Conservation (phyloP, 2,888 invertebrate species). For the Harmothoe impar region DNA sequence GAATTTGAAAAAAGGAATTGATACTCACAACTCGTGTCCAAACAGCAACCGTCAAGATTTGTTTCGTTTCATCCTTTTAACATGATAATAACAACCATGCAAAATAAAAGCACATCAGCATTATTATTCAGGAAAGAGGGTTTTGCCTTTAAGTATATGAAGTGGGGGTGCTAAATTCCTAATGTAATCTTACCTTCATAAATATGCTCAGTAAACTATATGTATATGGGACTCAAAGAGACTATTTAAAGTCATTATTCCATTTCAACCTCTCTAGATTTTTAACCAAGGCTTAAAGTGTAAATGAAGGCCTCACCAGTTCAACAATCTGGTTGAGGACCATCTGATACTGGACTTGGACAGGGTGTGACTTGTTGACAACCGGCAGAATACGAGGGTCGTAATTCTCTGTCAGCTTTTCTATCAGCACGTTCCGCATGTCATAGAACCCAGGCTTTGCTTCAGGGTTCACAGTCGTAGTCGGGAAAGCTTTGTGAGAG, state of each 20-base stretch:
- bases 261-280: too few relatives aligned
- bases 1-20: too few relatives aligned
- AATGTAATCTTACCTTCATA: too few relatives aligned
- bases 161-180: too few relatives aligned
- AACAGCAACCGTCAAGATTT: slow-evolving; percentile 1
- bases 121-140: not conserved
- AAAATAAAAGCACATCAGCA: not conserved
- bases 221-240: too few relatives aligned
- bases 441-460: not conserved
- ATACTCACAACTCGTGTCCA: slow-evolving; percentile 41
- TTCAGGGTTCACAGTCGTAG: too few relatives aligned
- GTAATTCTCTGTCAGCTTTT: not conserved
- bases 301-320: too few relatives aligned
- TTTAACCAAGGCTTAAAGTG: too few relatives aligned
- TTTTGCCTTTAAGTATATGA: too few relatives aligned
- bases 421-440: not conserved
- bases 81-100: not conserved
- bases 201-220: too few relatives aligned
- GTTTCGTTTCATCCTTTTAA: slow-evolving; percentile 41
- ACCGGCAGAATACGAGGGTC: not conserved
- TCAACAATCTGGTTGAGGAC: slow-evolving; percentile 27
- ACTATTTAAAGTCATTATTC: too few relatives aligned
- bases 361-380: not conserved
- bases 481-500: too few relatives aligned
- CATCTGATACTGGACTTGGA: not conserved